phyloP scores from a whole-genome alignment of 2,888 invertebrate genomes.

The Ptycholaimellus sp. region DNA sequence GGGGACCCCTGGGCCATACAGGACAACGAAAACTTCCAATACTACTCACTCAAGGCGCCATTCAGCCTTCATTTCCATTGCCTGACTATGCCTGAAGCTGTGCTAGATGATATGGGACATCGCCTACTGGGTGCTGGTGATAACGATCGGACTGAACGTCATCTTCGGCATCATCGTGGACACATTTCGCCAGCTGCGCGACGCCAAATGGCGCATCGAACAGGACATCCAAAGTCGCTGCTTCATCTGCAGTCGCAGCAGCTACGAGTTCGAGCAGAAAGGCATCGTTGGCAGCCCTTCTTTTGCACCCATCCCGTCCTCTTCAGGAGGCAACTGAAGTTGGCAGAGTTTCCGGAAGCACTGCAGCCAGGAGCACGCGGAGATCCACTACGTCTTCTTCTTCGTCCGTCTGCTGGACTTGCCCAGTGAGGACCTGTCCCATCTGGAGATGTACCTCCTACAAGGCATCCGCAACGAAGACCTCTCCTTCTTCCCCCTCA shows the following conservation, averaged over 20 bases:
- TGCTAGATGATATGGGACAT: slow-evolving; percentile 26
- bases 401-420: slow-evolving; percentile 1
- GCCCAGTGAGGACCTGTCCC: not conserved
- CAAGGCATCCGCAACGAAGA: not conserved
- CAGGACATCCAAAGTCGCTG: slow-evolving; percentile 29
- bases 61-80: too few species aligned
- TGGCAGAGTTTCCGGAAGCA: slow-evolving; percentile 2
- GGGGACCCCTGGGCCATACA: not conserved
- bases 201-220: slow-evolving; percentile 27
- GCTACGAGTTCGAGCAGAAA: slow-evolving; percentile 30
- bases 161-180: slow-evolving; percentile 31
- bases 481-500: slow-evolving; percentile 2
- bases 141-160: slow-evolving; percentile 29
- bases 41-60: slow-evolving; percentile 1
- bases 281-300: too few species aligned
- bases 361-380: not conserved
- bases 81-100: too few species aligned
- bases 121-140: slow-evolving; percentile 29
- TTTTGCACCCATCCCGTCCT: too few species aligned
- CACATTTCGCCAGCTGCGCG: slow-evolving; percentile 29
- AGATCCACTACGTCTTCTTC: slow-evolving; percentile 3
- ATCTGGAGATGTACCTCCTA: slow-evolving; percentile 2
- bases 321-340: too few species aligned
- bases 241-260: slow-evolving; percentile 28
- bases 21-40: not conserved